These are phyloP conservation scores for Chelidonichthys spinosus DNA, from an alignment of 2,797 vertebrate genomes.

Conservation along the genomic window DNA sequence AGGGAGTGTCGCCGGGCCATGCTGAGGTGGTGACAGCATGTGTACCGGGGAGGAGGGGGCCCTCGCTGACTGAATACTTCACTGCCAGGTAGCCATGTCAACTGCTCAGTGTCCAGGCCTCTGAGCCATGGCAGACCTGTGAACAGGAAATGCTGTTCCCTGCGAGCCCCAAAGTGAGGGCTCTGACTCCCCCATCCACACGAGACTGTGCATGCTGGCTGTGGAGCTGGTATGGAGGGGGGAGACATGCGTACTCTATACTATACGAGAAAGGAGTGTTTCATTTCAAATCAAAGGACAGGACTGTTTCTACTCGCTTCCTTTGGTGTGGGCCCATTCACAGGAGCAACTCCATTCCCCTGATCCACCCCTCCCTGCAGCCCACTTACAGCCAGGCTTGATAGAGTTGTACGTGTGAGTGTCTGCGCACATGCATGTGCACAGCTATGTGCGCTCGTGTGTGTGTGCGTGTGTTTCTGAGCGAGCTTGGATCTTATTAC, in stretches of 20 bases:
- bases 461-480: conserved; percentile 67
- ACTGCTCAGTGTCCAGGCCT: conserved; percentile 59
- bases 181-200: conserved; percentile 57
- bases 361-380: conserved; percentile 68
- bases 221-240: conserved; percentile 61
- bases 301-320: conserved; percentile 78
- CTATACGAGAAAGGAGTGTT: conserved; percentile 81
- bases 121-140: conserved; percentile 59
- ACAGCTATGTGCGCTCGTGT: conserved; percentile 65
- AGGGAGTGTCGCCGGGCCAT: conserved; percentile 83
- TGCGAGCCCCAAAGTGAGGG: conserved; percentile 44
- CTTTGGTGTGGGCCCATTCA: conserved; percentile 83
- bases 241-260: conserved; percentile 61
- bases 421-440: conserved; percentile 64
- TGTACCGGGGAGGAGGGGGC: conserved; percentile 62
- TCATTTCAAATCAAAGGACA: conserved; percentile 80
- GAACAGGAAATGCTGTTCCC: conserved; percentile 66
- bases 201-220: conserved; percentile 64
- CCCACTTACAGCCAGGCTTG: conserved; percentile 69
- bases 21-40: conserved; percentile 82
- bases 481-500: conserved; percentile 87
- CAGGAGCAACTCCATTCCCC: conserved; percentile 72
- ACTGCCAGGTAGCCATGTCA: conserved; percentile 77
- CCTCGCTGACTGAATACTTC: conserved; percentile 71
- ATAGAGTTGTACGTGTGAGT: conserved; percentile 66